These are phyloP conservation scores for Patella pellucida DNA, from an alignment of 2,888 invertebrate species.

Conservation along the genomic window DNA sequence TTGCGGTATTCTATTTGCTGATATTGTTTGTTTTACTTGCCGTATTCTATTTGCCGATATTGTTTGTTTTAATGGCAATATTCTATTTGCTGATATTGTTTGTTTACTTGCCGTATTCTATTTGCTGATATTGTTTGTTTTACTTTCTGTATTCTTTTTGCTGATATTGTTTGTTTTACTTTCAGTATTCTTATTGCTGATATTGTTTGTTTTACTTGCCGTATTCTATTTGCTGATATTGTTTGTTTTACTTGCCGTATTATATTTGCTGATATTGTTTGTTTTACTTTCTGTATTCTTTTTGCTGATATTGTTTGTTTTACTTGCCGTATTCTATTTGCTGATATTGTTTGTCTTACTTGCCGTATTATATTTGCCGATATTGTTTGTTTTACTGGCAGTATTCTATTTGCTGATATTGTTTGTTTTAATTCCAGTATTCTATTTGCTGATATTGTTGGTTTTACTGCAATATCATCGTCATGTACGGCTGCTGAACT, in stretches of 20 bases:
- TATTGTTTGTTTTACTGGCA: constrained; percentile 71
- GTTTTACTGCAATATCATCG: constrained; percentile 91
- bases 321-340: constrained; percentile 86
- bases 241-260: constrained; percentile 77
- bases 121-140: constrained; percentile 98
- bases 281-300: no score
- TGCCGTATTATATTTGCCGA: no score
- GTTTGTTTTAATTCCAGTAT: constrained; percentile 80
- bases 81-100: no score
- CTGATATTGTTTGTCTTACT: constrained; percentile 97
- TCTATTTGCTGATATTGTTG: constrained; percentile 96
- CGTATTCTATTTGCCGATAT: constrained; percentile 97
- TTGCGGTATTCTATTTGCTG: no score
- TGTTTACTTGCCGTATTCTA: constrained; percentile 81
- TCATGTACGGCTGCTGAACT: constrained; percentile 86
- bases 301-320: no score
- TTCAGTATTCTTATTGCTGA: constrained; percentile 93
- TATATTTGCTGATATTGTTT: constrained; percentile 96
- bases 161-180: constrained; percentile 17
- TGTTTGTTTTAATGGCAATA: constrained; percentile 95
- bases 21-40: constrained; percentile 47
- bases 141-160: no score
- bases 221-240: no score
- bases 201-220: constrained; percentile 96
- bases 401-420: constrained; percentile 96